Base-by-base conservation (phyloP, 2,797 vertebrate species). In the Danio aesculapii region DNA sequence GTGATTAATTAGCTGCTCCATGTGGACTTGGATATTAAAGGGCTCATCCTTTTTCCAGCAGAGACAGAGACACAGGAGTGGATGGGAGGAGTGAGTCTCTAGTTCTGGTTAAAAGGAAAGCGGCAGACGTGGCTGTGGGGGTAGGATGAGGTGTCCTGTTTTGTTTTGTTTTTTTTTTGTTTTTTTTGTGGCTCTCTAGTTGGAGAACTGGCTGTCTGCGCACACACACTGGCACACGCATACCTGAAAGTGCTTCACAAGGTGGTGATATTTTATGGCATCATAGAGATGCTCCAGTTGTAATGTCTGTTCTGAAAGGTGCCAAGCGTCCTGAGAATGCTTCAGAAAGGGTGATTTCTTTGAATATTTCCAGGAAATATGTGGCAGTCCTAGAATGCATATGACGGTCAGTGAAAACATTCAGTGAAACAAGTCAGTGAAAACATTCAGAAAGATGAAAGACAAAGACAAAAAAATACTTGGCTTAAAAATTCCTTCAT, bases 91-190 rank as follows among this genome's bases (percentile, higher is more conserved):
- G 55, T 4, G 61, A 67, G 75, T 21, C 39, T 62, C 12, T 13
- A 68, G 47, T 50, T 68, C 13, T 74, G 61, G 14, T 57, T 72
- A 62, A 47, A 44, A 50, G 30, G 44, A 62, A 69, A 16, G 53
- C 17, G 41, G 57, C 64, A 52, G 70, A 44, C 43, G 4, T 19
- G 53, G 49, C 30, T 17, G 62, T 80, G 77, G 69, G 89, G 87
- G 92, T 30, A 30, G 88, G 39, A 86, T 90, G 91, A 91, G 90
- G 90, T 86, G 85, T 84, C 90, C 89, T 91, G 91, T 93, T 91
- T 92, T 88, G 91, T 90, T 90, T n/a, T n/a, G n/a, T n/a, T 30
- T 30, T 30, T 30, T 30, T 30, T 30, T 30, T 30, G 1, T 30
- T 30, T 30, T 30, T 30, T 30, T 30, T 30, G 89, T 92, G 88